These are phyloP conservation scores for Eudasyphora cyanicolor DNA, from an alignment of 2,888 invertebrate species.

Conservation along the genomic window DNA sequence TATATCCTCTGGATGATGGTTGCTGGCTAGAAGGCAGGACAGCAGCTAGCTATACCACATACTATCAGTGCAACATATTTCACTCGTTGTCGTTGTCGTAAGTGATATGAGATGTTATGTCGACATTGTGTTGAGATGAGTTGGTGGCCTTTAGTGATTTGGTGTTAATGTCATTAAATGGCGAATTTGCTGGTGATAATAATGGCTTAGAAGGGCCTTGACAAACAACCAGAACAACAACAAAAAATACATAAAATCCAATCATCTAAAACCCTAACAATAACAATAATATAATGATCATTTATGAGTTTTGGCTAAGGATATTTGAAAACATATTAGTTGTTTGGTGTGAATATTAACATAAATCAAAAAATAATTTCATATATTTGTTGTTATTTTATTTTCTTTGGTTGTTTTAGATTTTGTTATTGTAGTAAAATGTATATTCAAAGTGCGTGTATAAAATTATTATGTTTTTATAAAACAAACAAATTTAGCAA, in stretches of 20 bases:
- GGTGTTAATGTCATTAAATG: conserved; percentile 56
- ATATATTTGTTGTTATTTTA: too few species aligned
- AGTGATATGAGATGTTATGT: neutral
- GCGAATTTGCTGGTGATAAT: conserved; percentile 36
- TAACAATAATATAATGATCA: conserved; percentile 14
- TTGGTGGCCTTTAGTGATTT: conserved; percentile 53
- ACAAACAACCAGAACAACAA: conserved; percentile 13
- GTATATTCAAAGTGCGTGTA: too few species aligned
- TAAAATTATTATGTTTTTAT: too few species aligned
- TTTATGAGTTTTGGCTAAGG: conserved; percentile 4
- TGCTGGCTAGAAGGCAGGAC: too few species aligned
- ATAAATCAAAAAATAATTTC: too few species aligned
- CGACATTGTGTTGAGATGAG: too few species aligned
- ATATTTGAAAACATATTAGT: conserved; percentile 8
- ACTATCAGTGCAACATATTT: conserved; percentile 26
- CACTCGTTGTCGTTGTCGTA: too few species aligned
- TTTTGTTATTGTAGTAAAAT: too few species aligned
- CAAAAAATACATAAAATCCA: neutral
- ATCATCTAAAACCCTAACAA: neutral
- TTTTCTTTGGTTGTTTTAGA: too few species aligned
- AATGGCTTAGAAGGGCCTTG: conserved; percentile 30
- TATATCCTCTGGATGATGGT: conserved; percentile 43
- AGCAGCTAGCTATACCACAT: too few species aligned
- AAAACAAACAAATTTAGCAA: too few species aligned
- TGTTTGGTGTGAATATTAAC: neutral